These are phyloP conservation scores for Eulemur rubriventer DNA, from an alignment of 2,797 vertebrate genomes.

Conservation along the genomic window DNA sequence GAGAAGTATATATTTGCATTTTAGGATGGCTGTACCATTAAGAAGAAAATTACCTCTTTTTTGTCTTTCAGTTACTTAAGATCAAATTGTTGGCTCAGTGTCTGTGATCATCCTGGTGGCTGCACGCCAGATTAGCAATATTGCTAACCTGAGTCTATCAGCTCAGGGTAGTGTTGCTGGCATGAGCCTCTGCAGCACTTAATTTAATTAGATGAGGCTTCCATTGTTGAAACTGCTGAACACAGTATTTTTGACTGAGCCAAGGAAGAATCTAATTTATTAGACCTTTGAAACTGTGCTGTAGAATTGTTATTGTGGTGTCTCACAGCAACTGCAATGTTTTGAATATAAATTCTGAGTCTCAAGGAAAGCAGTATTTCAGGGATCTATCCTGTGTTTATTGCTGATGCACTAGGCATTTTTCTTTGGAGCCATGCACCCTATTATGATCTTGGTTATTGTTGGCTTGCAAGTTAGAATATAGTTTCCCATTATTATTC, in stretches of 20 bases:
- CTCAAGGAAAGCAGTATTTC: constrained; percentile 75
- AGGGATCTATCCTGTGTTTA: constrained; percentile 58
- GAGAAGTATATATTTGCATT: constrained; percentile 51
- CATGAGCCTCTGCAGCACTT: constrained; percentile 81
- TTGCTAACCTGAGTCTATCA: constrained; percentile 77
- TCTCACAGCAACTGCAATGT: constrained; percentile 64
- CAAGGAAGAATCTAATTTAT: constrained; percentile 85
- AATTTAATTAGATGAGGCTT: constrained; percentile 86
- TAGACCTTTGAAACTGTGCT: constrained; percentile 79
- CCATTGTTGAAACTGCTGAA: constrained; percentile 86
- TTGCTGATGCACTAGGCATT: constrained; percentile 53
- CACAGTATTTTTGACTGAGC: constrained; percentile 76
- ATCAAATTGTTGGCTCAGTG: constrained; percentile 65
- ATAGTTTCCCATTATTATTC: constrained; percentile 46
- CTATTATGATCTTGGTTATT: constrained; percentile 62
- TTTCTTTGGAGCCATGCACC: constrained; percentile 9
- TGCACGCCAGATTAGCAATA: constrained; percentile 82
- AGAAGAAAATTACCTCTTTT: constrained; percentile 44
- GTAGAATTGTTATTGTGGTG: constrained; percentile 68
- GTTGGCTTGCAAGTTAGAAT: constrained; percentile 31
- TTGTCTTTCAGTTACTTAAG: constrained; percentile 51
- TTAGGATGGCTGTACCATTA: background rate
- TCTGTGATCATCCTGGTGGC: constrained; percentile 77
- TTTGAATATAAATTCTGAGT: constrained; percentile 81
- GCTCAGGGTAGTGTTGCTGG: constrained; percentile 81